Conservation (phyloP, 1,140 invertebrate species). For the Drosophila sucinea region DNA sequence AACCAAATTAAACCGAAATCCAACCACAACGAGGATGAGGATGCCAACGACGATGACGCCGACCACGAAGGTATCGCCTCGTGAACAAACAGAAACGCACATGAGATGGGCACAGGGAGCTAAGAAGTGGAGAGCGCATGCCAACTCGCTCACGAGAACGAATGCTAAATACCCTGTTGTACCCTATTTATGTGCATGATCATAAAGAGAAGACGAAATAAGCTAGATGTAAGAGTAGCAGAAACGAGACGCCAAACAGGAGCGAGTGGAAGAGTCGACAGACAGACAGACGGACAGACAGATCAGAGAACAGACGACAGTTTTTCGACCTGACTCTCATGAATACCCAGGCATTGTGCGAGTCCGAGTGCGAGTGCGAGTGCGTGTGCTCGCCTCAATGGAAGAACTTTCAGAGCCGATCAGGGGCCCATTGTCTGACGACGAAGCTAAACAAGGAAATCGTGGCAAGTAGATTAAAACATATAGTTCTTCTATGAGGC, state of each 20-base stretch:
- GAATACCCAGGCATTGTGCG: slow-evolving; percentile 74
- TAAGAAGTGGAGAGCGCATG: too few relatives aligned
- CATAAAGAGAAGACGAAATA: too few relatives aligned
- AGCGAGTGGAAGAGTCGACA: slow-evolving; percentile 24
- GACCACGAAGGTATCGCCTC: slow-evolving; percentile 23
- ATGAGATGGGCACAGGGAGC: neutral
- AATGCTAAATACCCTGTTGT: too few relatives aligned
- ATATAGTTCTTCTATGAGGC: slow-evolving; percentile 57
- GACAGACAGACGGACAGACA: neutral
- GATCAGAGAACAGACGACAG: slow-evolving; percentile 24
- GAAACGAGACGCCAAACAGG: neutral
- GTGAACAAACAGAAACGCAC: slow-evolving; percentile 42
- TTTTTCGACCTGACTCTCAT: slow-evolving; percentile 60
- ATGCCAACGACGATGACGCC: slow-evolving; percentile 28
- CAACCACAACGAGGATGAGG: slow-evolving; percentile 25
- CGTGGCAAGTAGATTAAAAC: slow-evolving; percentile 80
- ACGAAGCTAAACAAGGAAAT: slow-evolving; percentile 72
- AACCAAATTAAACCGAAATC: slow-evolving; percentile 21
- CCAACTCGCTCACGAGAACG: too few relatives aligned
- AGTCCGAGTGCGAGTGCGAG: slow-evolving; percentile 20
- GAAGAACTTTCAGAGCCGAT: slow-evolving; percentile 28
- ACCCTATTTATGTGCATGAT: too few relatives aligned
- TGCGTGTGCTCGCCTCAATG: slow-evolving; percentile 49
- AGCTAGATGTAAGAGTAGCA: neutral
- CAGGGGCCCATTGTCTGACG: slow-evolving; percentile 50